These are phyloP conservation scores for Mus musculus DNA, from an alignment of 2,113 vertebrate genomes.

Conservation along the genomic window GRCm39 chr3:41266501-41267000, in stretches of 20 bases:
- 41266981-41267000: not conserved
- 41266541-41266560: not conserved
- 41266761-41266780: slow-evolving; percentile 57
- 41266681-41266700: slow-evolving; percentile 68
- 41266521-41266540: not conserved
- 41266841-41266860: slow-evolving; percentile 73
- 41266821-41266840: slow-evolving; percentile 68
- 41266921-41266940: not conserved
- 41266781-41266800: slow-evolving; percentile 59
- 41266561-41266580: not conserved
- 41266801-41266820: slow-evolving; percentile 73
- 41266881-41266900: slow-evolving; percentile 70
- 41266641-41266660: slow-evolving; percentile 79
- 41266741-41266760: slow-evolving; percentile 70
- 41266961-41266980: not conserved
- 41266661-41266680: slow-evolving; percentile 77
- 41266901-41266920: slow-evolving; percentile 17
- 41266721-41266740: slow-evolving; percentile 63
- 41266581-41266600: not conserved
- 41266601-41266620: not conserved
- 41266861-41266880: slow-evolving; percentile 72
- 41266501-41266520: not conserved
- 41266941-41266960: not conserved
- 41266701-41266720: slow-evolving; percentile 74
- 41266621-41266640: slow-evolving; percentile 74